Evolutionary conservation across 2,113 vertebrate genomes (phyloP), one percentile per base, ranked within the genome.

Genomic region (Glareola pratincola): DNA sequence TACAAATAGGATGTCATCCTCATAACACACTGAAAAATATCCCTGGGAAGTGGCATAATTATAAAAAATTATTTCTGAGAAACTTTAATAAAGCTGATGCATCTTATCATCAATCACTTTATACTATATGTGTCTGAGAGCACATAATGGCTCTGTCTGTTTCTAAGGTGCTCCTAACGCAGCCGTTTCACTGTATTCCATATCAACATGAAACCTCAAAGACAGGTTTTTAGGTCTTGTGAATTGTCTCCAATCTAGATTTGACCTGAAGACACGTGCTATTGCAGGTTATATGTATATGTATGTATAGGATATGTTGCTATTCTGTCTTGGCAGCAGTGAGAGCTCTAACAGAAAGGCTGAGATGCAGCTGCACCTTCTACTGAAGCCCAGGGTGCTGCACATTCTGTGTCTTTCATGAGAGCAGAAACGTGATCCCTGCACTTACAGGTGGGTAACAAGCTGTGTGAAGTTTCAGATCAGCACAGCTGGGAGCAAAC

Each of bases 401-500:
- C 53, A 79, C 63, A 17, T 4, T 34, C 68, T 12, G 30, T 0
- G 39, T 26, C 68, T 60, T 56, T 57, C 74, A 9, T 5, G 20
- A 75, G 57, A 87, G 83, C 51, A 91, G 88, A 60, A 92, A 41
- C 12, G 8, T 1, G 51, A 89, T 45, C 80, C 76, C 57, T 32
- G 3, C n/a, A 14, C 73, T 72, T 34, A 34, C 27, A 64, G 50
- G 56, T 29, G 16, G 75, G 48, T 68, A 87, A 77, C 76, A 91
- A 92, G 80, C 76, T 85, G 92, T 43, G 64, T 5, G 0, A 79
- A 73, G 62, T 48, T 92, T 91, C 83, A 87, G 26, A 87, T 66
- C 83, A 78, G 76, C 83, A 89, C 79, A 94, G 96, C 83, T 82
- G 66, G 64, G 62, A 95, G 26, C 30, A 37, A 94, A 94, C 94